phyloP scores from a whole-genome alignment of 1,140 invertebrate genomes.

The Mycetomoellerius zeteki region DNA sequence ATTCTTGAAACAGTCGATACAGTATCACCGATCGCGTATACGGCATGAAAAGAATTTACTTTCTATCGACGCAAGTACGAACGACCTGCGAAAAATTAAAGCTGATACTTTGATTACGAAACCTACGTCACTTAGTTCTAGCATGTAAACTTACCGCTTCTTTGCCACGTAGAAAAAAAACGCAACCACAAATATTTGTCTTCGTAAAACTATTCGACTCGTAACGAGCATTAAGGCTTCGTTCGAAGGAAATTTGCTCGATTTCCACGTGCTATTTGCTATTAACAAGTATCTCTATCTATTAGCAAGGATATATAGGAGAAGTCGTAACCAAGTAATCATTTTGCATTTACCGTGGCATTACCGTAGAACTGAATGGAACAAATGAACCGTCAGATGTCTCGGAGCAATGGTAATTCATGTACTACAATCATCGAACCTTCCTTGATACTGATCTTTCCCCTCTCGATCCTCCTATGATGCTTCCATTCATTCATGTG shows the following conservation, averaged over 20 bases:
- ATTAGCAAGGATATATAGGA: not conserved
- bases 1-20: constrained; percentile 52
- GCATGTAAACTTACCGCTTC: constrained; percentile 8
- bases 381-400: constrained; percentile 54
- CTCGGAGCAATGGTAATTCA: constrained; percentile 75
- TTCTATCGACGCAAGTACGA: constrained; percentile 66
- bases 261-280: not conserved
- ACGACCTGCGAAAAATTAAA: constrained; percentile 59
- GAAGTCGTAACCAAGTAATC: not conserved
- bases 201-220: not conserved
- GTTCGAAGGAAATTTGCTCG: not conserved
- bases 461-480: constrained; percentile 48
- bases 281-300: not conserved
- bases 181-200: not conserved
- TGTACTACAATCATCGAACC: constrained; percentile 66
- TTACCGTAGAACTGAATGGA: constrained; percentile 49
- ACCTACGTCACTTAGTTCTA: not conserved
- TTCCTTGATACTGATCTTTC: constrained; percentile 66
- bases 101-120: constrained; percentile 41
- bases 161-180: not conserved
- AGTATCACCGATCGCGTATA: constrained; percentile 28
- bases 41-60: constrained; percentile 69
- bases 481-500: constrained; percentile 47
- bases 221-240: not conserved
- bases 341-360: not conserved